Conservation (phyloP, 2,797 vertebrate species). For the Tenualosa thibaudeaui region DNA sequence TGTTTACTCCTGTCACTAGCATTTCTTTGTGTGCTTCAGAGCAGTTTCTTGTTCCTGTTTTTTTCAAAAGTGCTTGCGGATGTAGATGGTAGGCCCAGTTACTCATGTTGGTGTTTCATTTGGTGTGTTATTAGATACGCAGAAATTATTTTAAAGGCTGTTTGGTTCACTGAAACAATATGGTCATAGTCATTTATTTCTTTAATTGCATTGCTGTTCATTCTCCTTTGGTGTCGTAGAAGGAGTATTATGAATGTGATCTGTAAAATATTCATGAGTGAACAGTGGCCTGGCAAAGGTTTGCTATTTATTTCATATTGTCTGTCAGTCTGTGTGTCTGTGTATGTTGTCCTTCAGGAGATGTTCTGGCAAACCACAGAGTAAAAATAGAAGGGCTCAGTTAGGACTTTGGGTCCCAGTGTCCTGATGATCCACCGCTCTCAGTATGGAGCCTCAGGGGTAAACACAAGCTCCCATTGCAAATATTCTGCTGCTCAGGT, state of each 20-base stretch:
- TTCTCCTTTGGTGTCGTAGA: background rate
- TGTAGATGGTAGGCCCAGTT: too few relatives aligned
- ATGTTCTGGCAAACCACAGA: background rate
- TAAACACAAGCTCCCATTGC: slow-evolving; percentile 21
- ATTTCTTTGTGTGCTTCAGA: background rate
- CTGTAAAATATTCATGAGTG: background rate
- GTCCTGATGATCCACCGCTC: slow-evolving; percentile 8
- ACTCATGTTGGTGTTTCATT: too few relatives aligned
- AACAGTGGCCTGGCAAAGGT: background rate
- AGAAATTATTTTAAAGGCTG: too few relatives aligned
- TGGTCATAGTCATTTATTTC: too few relatives aligned
- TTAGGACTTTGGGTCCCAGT: background rate
- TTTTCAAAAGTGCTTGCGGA: too few relatives aligned
- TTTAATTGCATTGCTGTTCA: too few relatives aligned
- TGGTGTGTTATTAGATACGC: too few relatives aligned
- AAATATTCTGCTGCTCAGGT: slow-evolving; percentile 22
- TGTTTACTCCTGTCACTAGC: background rate
- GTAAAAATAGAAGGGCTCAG: slow-evolving; percentile 14
- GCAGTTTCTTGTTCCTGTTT: background rate
- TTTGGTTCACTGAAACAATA: too few relatives aligned
- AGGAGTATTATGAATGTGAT: background rate
- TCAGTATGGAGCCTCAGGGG: background rate
- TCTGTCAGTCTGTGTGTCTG: background rate
- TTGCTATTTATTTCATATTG: background rate
- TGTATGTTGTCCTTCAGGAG: background rate